These are phyloP conservation scores for Melikaiella ostensackeni DNA, from an alignment of 2,888 invertebrate genomes.

Conservation along the genomic window DNA sequence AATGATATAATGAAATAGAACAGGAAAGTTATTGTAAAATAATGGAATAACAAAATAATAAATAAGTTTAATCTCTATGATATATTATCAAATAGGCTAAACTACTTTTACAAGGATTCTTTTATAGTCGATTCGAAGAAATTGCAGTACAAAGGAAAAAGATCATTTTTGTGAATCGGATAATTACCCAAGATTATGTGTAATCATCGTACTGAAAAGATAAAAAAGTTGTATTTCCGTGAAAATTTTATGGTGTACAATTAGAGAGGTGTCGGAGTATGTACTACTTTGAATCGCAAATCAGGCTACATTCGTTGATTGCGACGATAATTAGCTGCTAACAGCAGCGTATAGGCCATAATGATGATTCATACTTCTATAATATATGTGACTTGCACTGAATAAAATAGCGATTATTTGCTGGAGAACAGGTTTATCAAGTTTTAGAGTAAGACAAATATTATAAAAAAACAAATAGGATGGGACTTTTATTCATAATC, in stretches of 20 bases:
- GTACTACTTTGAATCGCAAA: constrained; percentile 24
- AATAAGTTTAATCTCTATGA: neutral
- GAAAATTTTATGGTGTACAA: constrained; percentile 42
- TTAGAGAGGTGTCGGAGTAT: constrained; percentile 26
- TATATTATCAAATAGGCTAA: too few species aligned
- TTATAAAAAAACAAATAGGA: neutral
- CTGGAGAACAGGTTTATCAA: constrained; percentile 24
- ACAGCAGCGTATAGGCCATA: constrained; percentile 6
- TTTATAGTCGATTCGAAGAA: neutral
- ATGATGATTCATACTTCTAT: constrained; percentile 32
- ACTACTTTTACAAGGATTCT: too few species aligned
- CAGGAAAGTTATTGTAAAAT: neutral
- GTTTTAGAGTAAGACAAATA: constrained; percentile 11
- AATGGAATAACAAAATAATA: neutral
- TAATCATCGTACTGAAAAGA: constrained; percentile 41
- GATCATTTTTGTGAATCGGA: constrained; percentile 4
- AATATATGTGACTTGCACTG: constrained; percentile 29
- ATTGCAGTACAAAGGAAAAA: too few species aligned
- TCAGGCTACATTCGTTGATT: constrained; percentile 11
- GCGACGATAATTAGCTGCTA: constrained; percentile 32
- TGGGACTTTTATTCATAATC: neutral
- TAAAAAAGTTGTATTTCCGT: constrained; percentile 27
- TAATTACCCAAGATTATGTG: neutral
- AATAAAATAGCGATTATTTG: constrained; percentile 18
- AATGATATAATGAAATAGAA: neutral